Evolutionary conservation across 1,140 invertebrate species (phyloP), one percentile per base, ranked within the genome.

Genomic region (Camponotus vicinus): DNA sequence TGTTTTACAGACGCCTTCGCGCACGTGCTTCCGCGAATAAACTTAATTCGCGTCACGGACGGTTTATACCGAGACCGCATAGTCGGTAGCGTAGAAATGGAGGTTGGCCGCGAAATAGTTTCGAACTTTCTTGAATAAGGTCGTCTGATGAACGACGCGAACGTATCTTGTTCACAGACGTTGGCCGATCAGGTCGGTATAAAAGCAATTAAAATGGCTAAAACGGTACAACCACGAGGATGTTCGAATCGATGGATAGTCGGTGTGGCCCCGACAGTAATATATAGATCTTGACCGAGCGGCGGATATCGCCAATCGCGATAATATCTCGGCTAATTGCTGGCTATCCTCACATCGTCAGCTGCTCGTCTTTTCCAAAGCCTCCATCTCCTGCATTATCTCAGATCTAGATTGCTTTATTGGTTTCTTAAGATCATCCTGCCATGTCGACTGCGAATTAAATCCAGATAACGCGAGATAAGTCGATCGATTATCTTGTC

Each of bases 251-350:
- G 49, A 82, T 61, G 52, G 45, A 18, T 59, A 42, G 18, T 40
- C 49, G 32, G 34, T 34, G n/a, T 42, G 75, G 37, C 11, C 5
- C 52, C 37, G 85, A 89, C 83, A 82, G 64, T 77, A 86, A 89
- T 73, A 82, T 76, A 89, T 89, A 89, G 87, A 86, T 89, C 63
- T 88, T 77, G 67, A 80, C 21, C 34, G 15, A 18, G 49, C 13
- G 42, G 71, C 21, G 37, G 42, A 61, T 45, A 86, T 89, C 87
- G 59, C 63, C 77, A 61, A 83, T 89, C 87, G 21, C 73, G 88
- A 89, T 89, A 73, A 89, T 89, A 89, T 89, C 88, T 89, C 84
- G 70, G 73, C 66, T 89, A 89, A 89, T 89, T 89, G 88, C 85
- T 21, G 88, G 61, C 86, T 89, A 89, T 64, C 85, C 88, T 45